Evolutionary conservation across 2,113 vertebrate species (phyloP).

Genomic region (Nasalis larvatus): DNA sequence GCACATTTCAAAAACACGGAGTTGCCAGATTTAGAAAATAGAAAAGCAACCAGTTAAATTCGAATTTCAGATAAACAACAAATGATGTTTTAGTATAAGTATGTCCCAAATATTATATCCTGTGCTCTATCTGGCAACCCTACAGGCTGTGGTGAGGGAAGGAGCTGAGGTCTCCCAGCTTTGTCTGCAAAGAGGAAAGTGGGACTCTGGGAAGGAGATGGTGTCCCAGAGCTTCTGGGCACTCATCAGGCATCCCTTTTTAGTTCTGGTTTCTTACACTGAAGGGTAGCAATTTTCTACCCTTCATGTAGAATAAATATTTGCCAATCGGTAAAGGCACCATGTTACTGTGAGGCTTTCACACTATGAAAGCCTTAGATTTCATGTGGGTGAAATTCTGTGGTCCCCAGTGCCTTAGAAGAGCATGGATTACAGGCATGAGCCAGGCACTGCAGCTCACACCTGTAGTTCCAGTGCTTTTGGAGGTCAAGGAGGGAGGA

Average conservation of each 20-base stretch:
- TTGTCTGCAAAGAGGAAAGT: neutral
- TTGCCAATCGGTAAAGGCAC: neutral
- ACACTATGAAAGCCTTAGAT: no score
- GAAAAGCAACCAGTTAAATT: slow-evolving; percentile 16
- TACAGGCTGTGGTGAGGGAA: neutral
- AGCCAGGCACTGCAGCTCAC: no score
- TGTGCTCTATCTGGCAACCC: neutral
- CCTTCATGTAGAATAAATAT: neutral
- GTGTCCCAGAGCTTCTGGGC: neutral
- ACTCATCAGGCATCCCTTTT: neutral
- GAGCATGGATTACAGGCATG: neutral
- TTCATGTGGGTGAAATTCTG: neutral
- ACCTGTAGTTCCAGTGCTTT: no score
- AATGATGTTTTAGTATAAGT: neutral
- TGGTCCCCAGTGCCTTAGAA: neutral
- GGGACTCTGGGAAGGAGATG: neutral
- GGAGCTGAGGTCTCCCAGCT: neutral
- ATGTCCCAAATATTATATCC: neutral
- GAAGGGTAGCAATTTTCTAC: neutral
- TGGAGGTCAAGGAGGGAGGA: no score
- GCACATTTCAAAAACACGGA: neutral
- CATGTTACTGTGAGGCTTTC: neutral
- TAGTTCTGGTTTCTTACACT: neutral
- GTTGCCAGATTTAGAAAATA: slow-evolving; percentile 21
- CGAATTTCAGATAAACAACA: slow-evolving; percentile 39